Conservation (phyloP, 2,113 vertebrate genomes). For the Hemibagrus wyckioides region DNA sequence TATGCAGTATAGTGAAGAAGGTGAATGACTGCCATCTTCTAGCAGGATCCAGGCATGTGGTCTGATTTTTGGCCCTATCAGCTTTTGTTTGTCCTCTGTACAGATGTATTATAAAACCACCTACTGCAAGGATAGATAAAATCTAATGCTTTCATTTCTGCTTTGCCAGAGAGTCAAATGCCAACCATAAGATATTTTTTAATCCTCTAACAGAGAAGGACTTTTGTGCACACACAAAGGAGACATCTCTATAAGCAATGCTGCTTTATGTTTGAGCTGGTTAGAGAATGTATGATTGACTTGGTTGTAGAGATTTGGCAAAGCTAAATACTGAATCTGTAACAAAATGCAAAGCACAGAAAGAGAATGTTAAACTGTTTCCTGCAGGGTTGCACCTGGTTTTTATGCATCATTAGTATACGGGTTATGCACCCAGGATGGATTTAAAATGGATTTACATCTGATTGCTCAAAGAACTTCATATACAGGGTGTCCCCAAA, state of each 20-base stretch:
- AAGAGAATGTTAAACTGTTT: constrained; percentile 21
- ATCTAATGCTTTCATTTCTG: background rate
- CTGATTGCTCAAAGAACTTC: no score
- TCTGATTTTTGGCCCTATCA: background rate
- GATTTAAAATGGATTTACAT: no score
- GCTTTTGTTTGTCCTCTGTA: background rate
- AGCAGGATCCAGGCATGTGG: background rate
- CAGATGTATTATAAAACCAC: background rate
- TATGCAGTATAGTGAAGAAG: constrained; percentile 45
- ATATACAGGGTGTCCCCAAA: no score
- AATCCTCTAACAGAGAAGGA: background rate
- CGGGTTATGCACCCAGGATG: background rate
- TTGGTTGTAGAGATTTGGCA: no score
- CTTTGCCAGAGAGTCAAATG: background rate
- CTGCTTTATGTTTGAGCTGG: background rate
- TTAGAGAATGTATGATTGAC: no score
- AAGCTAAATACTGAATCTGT: constrained; percentile 33
- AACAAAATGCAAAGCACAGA: constrained; percentile 37
- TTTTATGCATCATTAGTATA: background rate
- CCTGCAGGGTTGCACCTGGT: constrained; percentile 10
- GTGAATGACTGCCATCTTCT: constrained; percentile 35
- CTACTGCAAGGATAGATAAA: background rate
- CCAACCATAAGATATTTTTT: background rate
- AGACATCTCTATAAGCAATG: background rate
- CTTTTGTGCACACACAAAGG: background rate